Evolutionary conservation across 2,113 vertebrate genomes (phyloP).

Genomic region (Ceuthmochares aereus): DNA sequence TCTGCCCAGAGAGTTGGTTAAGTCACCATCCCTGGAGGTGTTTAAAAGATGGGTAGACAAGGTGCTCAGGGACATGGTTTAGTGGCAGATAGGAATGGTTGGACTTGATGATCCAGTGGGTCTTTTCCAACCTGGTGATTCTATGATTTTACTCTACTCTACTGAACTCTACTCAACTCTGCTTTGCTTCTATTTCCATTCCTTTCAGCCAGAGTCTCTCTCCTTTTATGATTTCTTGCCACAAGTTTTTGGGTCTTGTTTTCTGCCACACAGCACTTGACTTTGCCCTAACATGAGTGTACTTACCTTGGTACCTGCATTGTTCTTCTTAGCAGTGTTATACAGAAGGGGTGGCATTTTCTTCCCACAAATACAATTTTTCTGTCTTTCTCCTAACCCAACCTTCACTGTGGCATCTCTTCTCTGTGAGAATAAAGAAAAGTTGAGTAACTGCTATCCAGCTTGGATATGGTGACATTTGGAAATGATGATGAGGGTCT

Average conservation of each 20-base stretch:
- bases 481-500: neutral
- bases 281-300: neutral
- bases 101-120: no score
- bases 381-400: neutral
- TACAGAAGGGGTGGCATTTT: neutral
- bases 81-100: no score
- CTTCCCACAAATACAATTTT: neutral
- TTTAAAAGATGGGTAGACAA: no score
- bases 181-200: neutral
- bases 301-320: neutral
- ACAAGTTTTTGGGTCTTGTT: neutral
- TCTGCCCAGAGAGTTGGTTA: no score
- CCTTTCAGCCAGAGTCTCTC: neutral
- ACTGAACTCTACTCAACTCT: no score
- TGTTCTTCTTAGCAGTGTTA: neutral
- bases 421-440: neutral
- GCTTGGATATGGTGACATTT: neutral
- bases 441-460: neutral
- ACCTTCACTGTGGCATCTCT: neutral
- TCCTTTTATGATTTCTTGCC: neutral
- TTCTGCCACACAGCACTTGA: fast-evolving
- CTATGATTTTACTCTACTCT: neutral
- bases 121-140: no score
- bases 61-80: no score
- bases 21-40: no score